A percentile compares a stretch with the other conserved stretches of the same genome.
These are phyloP conservation scores for Solenopsis invicta DNA, from an alignment of 1,140 invertebrate species.

Conservation along the genomic window DNA sequence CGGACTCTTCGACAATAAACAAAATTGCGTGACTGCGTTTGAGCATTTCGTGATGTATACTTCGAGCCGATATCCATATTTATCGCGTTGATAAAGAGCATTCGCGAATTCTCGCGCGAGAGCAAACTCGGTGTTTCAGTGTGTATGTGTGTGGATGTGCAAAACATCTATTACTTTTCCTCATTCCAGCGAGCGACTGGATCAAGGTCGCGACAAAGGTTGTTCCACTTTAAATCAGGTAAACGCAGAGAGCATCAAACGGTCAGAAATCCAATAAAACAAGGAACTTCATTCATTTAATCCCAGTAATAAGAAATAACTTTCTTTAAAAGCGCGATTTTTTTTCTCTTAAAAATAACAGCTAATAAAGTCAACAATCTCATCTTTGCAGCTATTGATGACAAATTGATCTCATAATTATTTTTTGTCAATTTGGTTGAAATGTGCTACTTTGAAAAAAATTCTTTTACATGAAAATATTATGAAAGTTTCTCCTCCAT, in stretches of 20 bases:
- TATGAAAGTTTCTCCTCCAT: neutral
- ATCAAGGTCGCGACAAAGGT: slow-evolving; percentile 72
- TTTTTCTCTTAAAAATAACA: neutral
- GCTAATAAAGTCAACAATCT: neutral
- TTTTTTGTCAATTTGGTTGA: neutral
- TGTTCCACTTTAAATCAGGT: slow-evolving; percentile 68
- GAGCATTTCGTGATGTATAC: neutral
- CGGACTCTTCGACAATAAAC: neutral
- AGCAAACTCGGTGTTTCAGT: slow-evolving; percentile 63
- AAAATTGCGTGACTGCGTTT: slow-evolving; percentile 26
- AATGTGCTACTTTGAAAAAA: neutral
- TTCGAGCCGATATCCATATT: neutral
- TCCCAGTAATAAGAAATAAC: neutral
- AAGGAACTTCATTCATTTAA: neutral
- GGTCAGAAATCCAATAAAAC: slow-evolving; percentile 1
- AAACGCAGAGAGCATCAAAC: slow-evolving; percentile 16
- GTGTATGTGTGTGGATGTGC: too few relatives aligned
- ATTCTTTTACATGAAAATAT: neutral
- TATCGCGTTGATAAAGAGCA: slow-evolving; percentile 19
- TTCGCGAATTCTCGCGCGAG: slow-evolving; percentile 49
- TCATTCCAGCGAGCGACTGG: slow-evolving; percentile 45
- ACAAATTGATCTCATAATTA: neutral
- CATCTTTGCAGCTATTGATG: neutral
- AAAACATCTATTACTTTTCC: slow-evolving; percentile 71
- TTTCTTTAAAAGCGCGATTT: neutral